Evolutionary conservation across 1,140 invertebrate species (phyloP).

Genomic region (Caenorhabditis brenneri): DNA sequence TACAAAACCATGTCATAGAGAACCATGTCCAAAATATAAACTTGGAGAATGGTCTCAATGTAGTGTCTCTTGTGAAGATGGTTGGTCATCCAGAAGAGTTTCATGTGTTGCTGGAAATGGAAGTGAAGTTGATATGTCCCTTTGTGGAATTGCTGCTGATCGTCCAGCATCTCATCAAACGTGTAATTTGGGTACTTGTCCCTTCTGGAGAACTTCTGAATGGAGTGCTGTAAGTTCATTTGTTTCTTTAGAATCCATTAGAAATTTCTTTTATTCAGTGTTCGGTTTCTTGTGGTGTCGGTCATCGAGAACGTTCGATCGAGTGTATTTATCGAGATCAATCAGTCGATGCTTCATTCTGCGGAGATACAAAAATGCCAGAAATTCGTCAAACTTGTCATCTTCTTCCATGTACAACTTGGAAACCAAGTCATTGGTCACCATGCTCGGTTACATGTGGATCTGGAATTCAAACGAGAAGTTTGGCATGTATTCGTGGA

Average conservation of each 20-base stretch:
- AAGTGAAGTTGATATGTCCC: conserved; percentile 45
- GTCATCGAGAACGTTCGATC: conserved; percentile 58
- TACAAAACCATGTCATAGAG: conserved; percentile 61
- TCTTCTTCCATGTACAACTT: conserved; percentile 61
- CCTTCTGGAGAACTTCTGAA: conserved; percentile 63
- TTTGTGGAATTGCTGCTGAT: conserved; percentile 46
- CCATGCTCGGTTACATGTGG: conserved; percentile 62
- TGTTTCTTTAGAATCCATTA: not conserved
- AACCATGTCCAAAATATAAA: conserved; percentile 64
- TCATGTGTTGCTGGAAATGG: conserved; percentile 63
- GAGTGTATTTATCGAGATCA: conserved; percentile 67
- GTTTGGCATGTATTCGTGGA: conserved; percentile 55
- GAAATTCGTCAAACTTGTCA: conserved; percentile 30
- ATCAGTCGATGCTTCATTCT: conserved; percentile 63
- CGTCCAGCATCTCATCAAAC: conserved; percentile 61
- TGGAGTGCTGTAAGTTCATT: conserved; percentile 58
- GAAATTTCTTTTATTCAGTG: conserved; percentile 54
- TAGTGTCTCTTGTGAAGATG: conserved; percentile 62
- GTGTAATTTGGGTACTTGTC: conserved; percentile 66
- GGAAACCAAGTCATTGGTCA: conserved; percentile 60
- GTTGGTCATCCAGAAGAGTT: conserved; percentile 63
- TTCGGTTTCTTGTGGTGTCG: conserved; percentile 65
- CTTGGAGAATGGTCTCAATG: conserved; percentile 64
- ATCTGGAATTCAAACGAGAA: conserved; percentile 57
- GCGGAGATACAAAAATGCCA: conserved; percentile 49